Percentiles rank a stretch among this genome's conserved stretches.
phyloP scores from a whole-genome alignment of 2,797 vertebrate genomes.

The Ibycter americanus region DNA sequence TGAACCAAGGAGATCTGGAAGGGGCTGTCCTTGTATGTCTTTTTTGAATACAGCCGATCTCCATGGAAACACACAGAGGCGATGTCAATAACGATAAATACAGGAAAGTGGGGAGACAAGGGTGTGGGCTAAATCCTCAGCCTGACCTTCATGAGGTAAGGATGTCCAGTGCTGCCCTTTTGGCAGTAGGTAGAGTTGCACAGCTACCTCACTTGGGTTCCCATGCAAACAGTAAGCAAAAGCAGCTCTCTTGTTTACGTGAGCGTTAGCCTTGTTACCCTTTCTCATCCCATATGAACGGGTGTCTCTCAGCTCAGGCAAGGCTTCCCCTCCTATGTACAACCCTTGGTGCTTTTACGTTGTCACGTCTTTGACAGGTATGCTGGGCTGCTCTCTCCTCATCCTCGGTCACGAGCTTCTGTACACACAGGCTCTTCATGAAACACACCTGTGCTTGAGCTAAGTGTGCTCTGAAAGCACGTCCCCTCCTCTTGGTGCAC shows the following conservation, averaged over 20 bases:
- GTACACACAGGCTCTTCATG: neutral
- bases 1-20: neutral
- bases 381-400: neutral
- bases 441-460: neutral
- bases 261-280: neutral
- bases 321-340: neutral
- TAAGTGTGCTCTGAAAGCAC: neutral
- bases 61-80: neutral
- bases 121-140: neutral
- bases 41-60: neutral
- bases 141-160: neutral
- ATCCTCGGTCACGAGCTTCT: neutral
- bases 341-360: neutral
- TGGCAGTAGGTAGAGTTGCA: neutral
- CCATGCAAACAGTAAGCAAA: neutral
- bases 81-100: neutral
- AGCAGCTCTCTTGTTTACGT: neutral
- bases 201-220: neutral
- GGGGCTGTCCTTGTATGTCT: neutral
- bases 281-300: neutral
- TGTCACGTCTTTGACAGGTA: neutral
- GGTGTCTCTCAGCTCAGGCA: neutral
- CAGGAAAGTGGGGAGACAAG: neutral
- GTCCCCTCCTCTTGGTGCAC: neutral
- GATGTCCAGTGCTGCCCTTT: neutral